phyloP scores from a whole-genome alignment of 2,797 vertebrate genomes.

The Centroberyx gerrardi region DNA sequence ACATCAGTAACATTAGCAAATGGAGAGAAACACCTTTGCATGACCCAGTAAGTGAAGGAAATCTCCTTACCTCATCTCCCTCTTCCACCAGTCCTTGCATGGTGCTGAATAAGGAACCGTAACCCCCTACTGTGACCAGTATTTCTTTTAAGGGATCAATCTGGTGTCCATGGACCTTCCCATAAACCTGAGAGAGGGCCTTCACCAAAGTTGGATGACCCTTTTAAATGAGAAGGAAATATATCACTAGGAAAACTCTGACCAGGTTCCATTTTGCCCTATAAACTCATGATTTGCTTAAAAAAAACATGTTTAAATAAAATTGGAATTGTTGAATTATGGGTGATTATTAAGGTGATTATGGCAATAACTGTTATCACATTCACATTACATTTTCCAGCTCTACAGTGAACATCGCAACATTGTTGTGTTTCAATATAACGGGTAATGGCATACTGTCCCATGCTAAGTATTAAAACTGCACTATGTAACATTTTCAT shows the following conservation, averaged over 20 bases:
- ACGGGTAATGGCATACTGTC: no score
- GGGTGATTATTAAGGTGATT: no score
- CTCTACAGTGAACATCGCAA: no score
- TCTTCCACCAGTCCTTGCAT: conserved; percentile 93
- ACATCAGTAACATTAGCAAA: neutral
- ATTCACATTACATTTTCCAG: no score
- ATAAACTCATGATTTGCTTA: no score
- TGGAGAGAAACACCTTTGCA: neutral
- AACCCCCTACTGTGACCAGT: conserved; percentile 93
- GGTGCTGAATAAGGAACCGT: conserved; percentile 93
- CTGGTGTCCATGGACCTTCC: conserved; percentile 84
- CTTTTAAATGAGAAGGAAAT: conserved; percentile 72
- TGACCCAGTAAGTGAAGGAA: neutral
- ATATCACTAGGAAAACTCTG: neutral
- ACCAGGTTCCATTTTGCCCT: no score
- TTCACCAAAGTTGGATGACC: conserved; percentile 94
- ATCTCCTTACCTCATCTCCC: conserved; percentile 91
- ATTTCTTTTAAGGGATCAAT: conserved; percentile 93
- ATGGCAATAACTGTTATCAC: no score
- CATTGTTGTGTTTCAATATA: no score
- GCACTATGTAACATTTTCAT: no score
- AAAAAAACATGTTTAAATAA: no score
- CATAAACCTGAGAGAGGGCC: conserved; percentile 92
- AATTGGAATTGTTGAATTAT: no score
- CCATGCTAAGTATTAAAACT: no score